phyloP scores from a whole-genome alignment of 2,113 vertebrate species.

The Lampris incognitus region DNA sequence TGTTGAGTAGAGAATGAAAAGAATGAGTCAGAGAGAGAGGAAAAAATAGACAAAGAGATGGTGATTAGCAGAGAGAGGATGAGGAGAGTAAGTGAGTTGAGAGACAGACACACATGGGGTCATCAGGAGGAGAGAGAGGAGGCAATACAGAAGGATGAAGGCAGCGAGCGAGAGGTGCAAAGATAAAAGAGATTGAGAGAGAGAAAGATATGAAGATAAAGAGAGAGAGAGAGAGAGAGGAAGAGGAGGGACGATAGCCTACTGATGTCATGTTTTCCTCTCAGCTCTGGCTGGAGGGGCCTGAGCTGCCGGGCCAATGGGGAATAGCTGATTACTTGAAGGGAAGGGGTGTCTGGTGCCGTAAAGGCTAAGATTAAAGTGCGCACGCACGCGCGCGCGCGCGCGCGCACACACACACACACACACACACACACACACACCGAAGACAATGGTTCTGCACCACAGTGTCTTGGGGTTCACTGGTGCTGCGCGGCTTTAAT shows the following conservation, averaged over 20 bases:
- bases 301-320: constrained; percentile 51
- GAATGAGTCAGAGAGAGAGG: not conserved
- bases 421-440: constrained; percentile 3
- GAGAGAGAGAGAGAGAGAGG: not conserved
- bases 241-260: constrained; percentile 25
- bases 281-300: constrained; percentile 44
- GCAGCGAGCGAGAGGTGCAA: not conserved
- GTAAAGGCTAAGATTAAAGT: constrained; percentile 12
- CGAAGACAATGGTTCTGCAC: constrained; percentile 4
- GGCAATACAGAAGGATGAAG: constrained; percentile 3
- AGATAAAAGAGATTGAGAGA: not conserved
- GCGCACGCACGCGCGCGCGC: no score
- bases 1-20: not conserved
- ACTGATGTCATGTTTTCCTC: constrained; percentile 82
- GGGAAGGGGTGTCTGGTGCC: constrained; percentile 47
- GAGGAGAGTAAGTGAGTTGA: not conserved
- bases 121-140: not conserved
- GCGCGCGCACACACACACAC: constrained; percentile 14
- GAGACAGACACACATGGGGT: not conserved
- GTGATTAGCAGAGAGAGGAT: not conserved
- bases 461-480: constrained; percentile 59
- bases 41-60: not conserved
- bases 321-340: constrained; percentile 65
- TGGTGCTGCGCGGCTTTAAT: constrained; percentile 62
- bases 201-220: not conserved